Conservation (phyloP, 1,140 invertebrate genomes). For the Brachionus paranguensis region DNA sequence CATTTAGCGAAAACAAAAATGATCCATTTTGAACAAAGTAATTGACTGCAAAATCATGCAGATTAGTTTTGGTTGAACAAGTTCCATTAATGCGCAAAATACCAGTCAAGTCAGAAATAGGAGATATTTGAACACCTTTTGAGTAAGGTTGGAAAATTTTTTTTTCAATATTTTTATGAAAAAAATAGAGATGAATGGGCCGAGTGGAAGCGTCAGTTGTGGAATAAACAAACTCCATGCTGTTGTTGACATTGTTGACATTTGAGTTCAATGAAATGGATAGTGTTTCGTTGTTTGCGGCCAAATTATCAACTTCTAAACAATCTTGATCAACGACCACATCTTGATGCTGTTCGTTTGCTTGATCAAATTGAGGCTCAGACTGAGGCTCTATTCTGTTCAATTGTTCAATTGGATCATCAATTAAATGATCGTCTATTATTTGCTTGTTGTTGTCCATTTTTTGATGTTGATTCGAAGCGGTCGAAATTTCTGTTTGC, state of each 20-base stretch:
- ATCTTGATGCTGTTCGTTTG: no score
- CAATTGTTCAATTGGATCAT: not conserved
- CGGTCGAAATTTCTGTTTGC: not conserved
- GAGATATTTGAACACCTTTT: not conserved
- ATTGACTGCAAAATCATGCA: not conserved
- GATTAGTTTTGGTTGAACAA: not conserved
- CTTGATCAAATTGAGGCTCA: not conserved
- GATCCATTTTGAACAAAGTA: not conserved
- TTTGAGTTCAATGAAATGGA: not conserved
- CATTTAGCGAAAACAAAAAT: slow-evolving; percentile 4
- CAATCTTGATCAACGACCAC: not conserved
- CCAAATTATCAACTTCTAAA: not conserved
- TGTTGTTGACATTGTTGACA: not conserved
- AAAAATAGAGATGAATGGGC: not conserved
- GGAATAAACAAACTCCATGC: not conserved
- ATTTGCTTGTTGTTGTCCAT: no score
- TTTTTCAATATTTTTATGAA: not conserved
- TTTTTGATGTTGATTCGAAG: not conserved
- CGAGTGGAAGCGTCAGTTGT: not conserved
- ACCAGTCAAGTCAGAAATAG: not conserved
- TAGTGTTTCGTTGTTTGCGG: not conserved
- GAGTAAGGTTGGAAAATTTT: not conserved
- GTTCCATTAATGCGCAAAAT: not conserved
- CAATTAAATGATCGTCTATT: not conserved
- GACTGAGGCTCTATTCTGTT: not conserved